These are phyloP conservation scores for Heterodera filipjevi DNA, from an alignment of 2,888 invertebrate genomes.

Conservation along the genomic window DNA sequence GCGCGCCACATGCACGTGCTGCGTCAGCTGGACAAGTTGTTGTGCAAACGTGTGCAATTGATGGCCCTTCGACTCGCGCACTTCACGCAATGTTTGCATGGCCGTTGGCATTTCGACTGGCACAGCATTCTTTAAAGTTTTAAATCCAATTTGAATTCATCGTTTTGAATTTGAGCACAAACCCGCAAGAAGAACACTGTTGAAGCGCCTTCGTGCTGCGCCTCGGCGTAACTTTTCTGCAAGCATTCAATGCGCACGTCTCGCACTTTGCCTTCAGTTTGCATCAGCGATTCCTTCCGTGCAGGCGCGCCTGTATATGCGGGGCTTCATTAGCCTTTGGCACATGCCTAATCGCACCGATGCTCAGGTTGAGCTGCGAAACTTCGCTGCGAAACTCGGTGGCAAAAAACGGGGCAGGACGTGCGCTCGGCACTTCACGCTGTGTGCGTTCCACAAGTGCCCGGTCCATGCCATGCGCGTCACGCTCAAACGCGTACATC, in stretches of 20 bases:
- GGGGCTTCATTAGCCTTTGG: background rate
- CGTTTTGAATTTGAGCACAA: background rate
- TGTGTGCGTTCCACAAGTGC: conserved; percentile 18
- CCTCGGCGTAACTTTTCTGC: conserved; percentile 12
- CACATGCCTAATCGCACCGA: background rate
- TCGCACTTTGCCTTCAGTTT: conserved; percentile 21
- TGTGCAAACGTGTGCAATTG: conserved; percentile 23
- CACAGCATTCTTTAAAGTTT: background rate
- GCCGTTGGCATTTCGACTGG: background rate
- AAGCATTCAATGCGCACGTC: conserved; percentile 23
- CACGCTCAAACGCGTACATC: conserved; percentile 51
- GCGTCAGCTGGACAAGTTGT: conserved; percentile 33
- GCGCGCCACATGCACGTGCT: conserved; percentile 39
- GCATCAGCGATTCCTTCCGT: background rate
- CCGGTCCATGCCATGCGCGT: conserved; percentile 34
- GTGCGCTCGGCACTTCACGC: conserved; percentile 5
- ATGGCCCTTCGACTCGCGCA: conserved; percentile 19
- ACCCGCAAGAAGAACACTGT: conserved; percentile 10
- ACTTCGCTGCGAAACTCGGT: conserved; percentile 32
- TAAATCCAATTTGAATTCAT: background rate
- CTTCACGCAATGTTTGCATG: conserved; percentile 4
- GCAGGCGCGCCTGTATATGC: conserved; percentile 2
- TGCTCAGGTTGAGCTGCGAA: conserved; percentile 15
- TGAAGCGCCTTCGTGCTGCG: conserved; percentile 19
- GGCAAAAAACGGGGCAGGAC: conserved; percentile 28